Percentiles rank a stretch among this genome's conserved stretches.
Evolutionary conservation across 2,888 invertebrate genomes (phyloP).

Genomic region (Andrena flavipes): DNA sequence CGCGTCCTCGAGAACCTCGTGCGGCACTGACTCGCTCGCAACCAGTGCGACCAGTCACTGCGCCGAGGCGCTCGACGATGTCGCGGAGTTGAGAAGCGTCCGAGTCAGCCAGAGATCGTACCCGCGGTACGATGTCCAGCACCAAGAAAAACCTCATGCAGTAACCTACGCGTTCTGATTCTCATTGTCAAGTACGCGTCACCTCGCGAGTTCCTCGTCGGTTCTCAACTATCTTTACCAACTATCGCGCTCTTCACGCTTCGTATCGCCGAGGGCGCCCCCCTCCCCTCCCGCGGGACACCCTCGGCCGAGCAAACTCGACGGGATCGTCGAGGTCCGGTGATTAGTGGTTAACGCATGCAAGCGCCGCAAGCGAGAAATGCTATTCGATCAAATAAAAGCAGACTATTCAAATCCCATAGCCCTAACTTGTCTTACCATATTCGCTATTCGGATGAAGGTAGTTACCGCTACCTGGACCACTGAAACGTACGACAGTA

Average conservation of each 20-base stretch:
- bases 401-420: slow-evolving; percentile 67
- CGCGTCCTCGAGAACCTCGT: slow-evolving; percentile 48
- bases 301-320: slow-evolving; percentile 21
- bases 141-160: slow-evolving; percentile 55
- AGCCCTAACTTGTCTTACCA: slow-evolving; percentile 83
- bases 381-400: slow-evolving; percentile 61
- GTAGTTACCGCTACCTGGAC: slow-evolving; percentile 84
- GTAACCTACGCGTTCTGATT: slow-evolving; percentile 16
- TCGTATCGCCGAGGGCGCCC: neutral
- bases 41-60: neutral
- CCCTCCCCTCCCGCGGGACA: neutral
- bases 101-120: slow-evolving; percentile 28
- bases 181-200: neutral
- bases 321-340: slow-evolving; percentile 37
- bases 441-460: slow-evolving; percentile 84
- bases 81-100: slow-evolving; percentile 29
- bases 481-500: slow-evolving; percentile 84
- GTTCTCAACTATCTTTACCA: slow-evolving; percentile 16
- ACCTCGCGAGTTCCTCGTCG: slow-evolving; percentile 19
- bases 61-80: slow-evolving; percentile 40
- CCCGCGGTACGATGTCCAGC: slow-evolving; percentile 11
- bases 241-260: slow-evolving; percentile 11
- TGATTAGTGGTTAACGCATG: slow-evolving; percentile 60
- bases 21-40: neutral
- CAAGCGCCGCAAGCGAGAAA: slow-evolving; percentile 64